These are phyloP conservation scores for Serripes groenlandicus DNA, from an alignment of 2,888 invertebrate species.

Conservation along the genomic window DNA sequence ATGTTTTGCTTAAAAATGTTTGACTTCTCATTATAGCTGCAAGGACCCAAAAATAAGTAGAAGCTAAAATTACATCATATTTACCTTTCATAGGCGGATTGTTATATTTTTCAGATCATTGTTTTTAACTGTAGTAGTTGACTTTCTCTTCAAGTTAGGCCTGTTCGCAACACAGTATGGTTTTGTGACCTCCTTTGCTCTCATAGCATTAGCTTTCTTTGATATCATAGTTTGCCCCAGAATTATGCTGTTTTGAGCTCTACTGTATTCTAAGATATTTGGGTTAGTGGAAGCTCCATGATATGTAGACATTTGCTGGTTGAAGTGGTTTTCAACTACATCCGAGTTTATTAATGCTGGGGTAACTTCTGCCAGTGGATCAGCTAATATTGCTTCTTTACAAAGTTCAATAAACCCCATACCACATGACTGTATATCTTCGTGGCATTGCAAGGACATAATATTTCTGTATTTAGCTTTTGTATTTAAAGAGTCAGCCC, in stretches of 20 bases:
- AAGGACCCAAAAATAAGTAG: too few relatives aligned
- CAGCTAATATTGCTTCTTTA: background rate
- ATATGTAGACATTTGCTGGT: slow-evolving; percentile 36
- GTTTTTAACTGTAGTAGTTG: too few relatives aligned
- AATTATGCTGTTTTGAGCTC: slow-evolving; percentile 26
- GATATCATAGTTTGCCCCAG: slow-evolving; percentile 26
- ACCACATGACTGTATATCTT: slow-evolving; percentile 25
- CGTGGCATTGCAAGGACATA: slow-evolving; percentile 36
- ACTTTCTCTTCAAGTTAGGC: too few relatives aligned
- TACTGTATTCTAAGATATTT: slow-evolving; percentile 29
- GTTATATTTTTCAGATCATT: too few relatives aligned
- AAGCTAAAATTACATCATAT: too few relatives aligned
- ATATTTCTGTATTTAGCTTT: slow-evolving; percentile 7
- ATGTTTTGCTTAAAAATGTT: too few relatives aligned
- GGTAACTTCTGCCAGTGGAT: background rate
- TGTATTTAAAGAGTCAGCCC: background rate
- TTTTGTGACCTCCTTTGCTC: too few relatives aligned
- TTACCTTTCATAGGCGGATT: too few relatives aligned
- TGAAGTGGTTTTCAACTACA: slow-evolving; percentile 36
- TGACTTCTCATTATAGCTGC: too few relatives aligned
- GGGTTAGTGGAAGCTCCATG: slow-evolving; percentile 42
- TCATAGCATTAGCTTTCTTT: slow-evolving; percentile 37
- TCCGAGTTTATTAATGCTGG: slow-evolving; percentile 33
- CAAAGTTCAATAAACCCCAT: slow-evolving; percentile 9
- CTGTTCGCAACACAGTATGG: too few relatives aligned